Base-by-base conservation (phyloP, 2,113 vertebrate genomes). In the Xenopus borealis region DNA sequence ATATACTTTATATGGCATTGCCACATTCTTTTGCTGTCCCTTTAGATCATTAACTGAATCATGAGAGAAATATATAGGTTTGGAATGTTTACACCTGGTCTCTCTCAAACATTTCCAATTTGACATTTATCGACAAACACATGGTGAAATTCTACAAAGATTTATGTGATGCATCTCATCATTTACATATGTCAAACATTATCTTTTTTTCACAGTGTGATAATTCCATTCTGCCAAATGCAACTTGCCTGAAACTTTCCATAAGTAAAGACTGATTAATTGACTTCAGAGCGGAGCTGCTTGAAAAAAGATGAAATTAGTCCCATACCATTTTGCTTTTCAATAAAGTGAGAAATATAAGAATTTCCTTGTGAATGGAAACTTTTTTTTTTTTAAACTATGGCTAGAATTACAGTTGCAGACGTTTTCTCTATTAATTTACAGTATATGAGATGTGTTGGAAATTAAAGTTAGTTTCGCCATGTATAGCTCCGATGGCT, bases 341-440 rank as follows among this genome's bases (percentile, higher is more conserved):
- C 80, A 85, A 83, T 83, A 82, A 85, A 85, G 86, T 82, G 84
- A 80, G 78, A 85, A 83, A 85, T 83, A 85, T 81, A 89, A 88
- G 73, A 61, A 33, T 50, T 82, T 85, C 82, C 79, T 82, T 83
- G 33, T 40, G 33, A 40, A 84, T 88, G 83, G 86, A 91, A 90
- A 88, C 81, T 12, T 69, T 40, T 40, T 40, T 33, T 3, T 7
- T 40, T 40, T 40, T 40, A 86, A 81, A 71, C 78, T 82, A 61
- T 75, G 83, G 79, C 80, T 82, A 77, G 63, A 65, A 40, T 65
- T 78, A 67, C 50, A 66, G 40, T 61, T 16, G 17, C 16, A 57
- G 20, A 57, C 55, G 63, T 77, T 70, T 77, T 61, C 67, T 69
- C 50, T 40, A 53, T 69, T 53, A 61, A 70, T 70, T 64, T 64